phyloP scores from a whole-genome alignment of 2,888 invertebrate genomes.

The Sepioteuthis lessoniana region DNA sequence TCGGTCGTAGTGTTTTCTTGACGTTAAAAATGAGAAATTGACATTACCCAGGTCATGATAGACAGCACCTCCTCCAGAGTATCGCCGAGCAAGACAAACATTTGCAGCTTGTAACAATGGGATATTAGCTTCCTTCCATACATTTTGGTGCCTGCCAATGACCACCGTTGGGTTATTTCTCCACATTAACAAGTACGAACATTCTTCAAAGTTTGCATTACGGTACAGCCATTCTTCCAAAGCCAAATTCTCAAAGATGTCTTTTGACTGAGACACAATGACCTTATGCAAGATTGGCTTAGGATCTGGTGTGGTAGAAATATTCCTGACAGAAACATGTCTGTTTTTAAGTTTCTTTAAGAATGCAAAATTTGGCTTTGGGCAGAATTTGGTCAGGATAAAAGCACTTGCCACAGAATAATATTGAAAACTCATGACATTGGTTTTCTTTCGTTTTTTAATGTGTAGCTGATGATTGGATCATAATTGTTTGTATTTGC shows the following conservation, averaged over 20 bases:
- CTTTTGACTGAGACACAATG: conserved; percentile 86
- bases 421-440: neutral
- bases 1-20: conserved; percentile 87
- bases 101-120: conserved; percentile 81
- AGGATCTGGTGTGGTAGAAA: neutral
- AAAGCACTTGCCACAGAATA: neutral
- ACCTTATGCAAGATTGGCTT: conserved; percentile 51
- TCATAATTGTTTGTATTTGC: no score
- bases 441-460: neutral
- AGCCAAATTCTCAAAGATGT: conserved; percentile 94
- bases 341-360: neutral
- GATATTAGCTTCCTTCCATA: conserved; percentile 92
- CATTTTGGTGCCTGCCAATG: conserved; percentile 96
- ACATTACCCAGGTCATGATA: conserved; percentile 90
- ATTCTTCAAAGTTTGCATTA: conserved; percentile 87
- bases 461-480: no score
- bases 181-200: conserved; percentile 89
- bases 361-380: neutral
- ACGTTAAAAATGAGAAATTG: conserved; percentile 89
- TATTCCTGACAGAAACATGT: neutral
- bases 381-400: neutral
- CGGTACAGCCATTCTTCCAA: conserved; percentile 96
- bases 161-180: conserved; percentile 95
- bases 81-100: conserved; percentile 88
- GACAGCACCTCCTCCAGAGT: conserved; percentile 96